These are phyloP conservation scores for Chymomyza caudatula DNA, from an alignment of 2,888 invertebrate genomes.

Conservation along the genomic window DNA sequence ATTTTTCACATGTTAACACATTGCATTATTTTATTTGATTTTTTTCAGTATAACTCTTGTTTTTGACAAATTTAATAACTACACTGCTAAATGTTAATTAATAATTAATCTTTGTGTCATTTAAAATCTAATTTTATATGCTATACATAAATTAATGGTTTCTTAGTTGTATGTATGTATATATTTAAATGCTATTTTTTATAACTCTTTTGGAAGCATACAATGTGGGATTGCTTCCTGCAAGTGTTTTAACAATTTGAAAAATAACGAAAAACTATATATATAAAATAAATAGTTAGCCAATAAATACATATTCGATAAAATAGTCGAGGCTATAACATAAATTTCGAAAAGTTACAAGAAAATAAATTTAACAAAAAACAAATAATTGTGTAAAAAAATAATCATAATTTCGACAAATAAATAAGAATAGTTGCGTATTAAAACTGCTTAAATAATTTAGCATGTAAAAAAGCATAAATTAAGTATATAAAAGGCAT, in stretches of 20 bases:
- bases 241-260: not conserved
- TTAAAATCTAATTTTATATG: not conserved
- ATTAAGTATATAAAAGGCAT: not conserved
- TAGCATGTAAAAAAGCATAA: not conserved
- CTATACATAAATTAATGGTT: not conserved
- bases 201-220: not conserved
- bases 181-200: constrained; percentile 23
- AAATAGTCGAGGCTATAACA: not conserved
- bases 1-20: not conserved
- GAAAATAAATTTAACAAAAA: constrained; percentile 6
- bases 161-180: constrained; percentile 15
- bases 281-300: constrained; percentile 14
- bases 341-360: constrained; percentile 42
- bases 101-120: not conserved
- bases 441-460: not conserved
- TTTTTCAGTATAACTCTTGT: not conserved
- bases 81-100: not conserved
- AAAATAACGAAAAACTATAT: constrained; percentile 29
- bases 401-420: constrained; percentile 5
- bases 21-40: not conserved
- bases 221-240: not conserved
- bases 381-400: constrained; percentile 16
- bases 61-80: not conserved
- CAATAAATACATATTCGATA: not conserved
- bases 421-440: not conserved